Percentiles rank a stretch among this genome's conserved stretches.
phyloP scores from a whole-genome alignment of 37 sponge, comb jelly and placozoan genomes.

The Axinella damicornis region DNA sequence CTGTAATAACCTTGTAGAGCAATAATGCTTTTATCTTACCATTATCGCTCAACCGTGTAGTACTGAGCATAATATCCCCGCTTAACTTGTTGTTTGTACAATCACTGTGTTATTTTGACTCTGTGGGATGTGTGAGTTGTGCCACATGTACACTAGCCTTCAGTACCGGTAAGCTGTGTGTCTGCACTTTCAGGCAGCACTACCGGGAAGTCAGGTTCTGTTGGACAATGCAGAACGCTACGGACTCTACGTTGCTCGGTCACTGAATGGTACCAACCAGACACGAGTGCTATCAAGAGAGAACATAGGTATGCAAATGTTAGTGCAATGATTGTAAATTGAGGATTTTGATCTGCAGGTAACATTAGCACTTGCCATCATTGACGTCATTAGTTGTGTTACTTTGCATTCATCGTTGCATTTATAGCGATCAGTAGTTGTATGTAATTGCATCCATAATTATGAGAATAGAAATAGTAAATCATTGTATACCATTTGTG shows the following conservation, averaged over 20 bases:
- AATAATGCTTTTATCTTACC: too few relatives aligned
- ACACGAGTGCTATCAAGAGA: neutral
- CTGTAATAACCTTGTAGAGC: too few relatives aligned
- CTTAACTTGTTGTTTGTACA: too few relatives aligned
- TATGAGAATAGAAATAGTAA: neutral
- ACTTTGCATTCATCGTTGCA: too few relatives aligned
- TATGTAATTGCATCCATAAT: neutral
- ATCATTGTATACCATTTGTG: neutral
- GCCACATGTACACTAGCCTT: too few relatives aligned
- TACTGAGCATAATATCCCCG: too few relatives aligned
- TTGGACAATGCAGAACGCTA: conserved; percentile 55
- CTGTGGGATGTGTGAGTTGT: too few relatives aligned
- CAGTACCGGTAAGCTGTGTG: too few relatives aligned
- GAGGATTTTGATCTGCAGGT: neutral
- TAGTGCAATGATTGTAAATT: neutral
- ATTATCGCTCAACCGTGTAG: too few relatives aligned
- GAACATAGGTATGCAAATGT: conserved; percentile 2
- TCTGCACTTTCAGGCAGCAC: too few relatives aligned
- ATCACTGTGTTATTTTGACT: too few relatives aligned
- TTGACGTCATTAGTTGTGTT: neutral
- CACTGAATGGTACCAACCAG: neutral
- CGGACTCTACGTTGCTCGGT: conserved; percentile 19
- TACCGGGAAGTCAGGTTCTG: conserved; percentile 30
- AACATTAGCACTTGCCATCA: neutral
- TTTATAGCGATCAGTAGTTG: too few relatives aligned